Evolutionary conservation across 2,113 vertebrate genomes (phyloP).

Genomic region (Ellobius talpinus): DNA sequence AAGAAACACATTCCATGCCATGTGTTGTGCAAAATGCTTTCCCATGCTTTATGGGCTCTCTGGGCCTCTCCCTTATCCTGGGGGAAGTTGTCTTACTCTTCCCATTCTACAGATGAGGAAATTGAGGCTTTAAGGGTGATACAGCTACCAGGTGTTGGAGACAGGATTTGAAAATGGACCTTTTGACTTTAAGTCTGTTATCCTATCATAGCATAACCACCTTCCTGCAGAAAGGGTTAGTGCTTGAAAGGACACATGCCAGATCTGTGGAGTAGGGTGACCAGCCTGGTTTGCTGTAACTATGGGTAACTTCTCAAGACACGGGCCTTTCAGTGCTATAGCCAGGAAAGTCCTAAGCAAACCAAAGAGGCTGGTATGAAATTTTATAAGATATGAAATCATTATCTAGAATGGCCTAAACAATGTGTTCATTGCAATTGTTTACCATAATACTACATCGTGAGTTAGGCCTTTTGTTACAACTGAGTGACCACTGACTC

Average conservation of each 20-base stretch:
- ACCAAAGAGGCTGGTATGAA: neutral
- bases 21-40: neutral
- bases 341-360: neutral
- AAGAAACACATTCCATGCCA: slow-evolving; percentile 7
- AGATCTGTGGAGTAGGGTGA: slow-evolving; percentile 7
- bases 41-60: neutral
- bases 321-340: slow-evolving; percentile 14
- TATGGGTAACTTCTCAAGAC: neutral
- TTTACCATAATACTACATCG: slow-evolving; percentile 46
- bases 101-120: slow-evolving; percentile 33
- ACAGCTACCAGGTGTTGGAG: slow-evolving; percentile 15
- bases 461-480: slow-evolving; percentile 61
- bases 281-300: neutral
- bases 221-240: slow-evolving; percentile 2
- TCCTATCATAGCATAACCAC: neutral
- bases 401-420: slow-evolving; percentile 48
- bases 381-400: slow-evolving; percentile 3
- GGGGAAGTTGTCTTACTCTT: neutral
- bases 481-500: neutral
- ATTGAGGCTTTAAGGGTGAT: neutral
- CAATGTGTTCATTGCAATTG: slow-evolving; percentile 42
- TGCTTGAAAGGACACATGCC: neutral
- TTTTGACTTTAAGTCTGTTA: slow-evolving; percentile 40
- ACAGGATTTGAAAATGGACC: neutral
- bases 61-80: neutral